Percentiles rank a stretch among this genome's conserved stretches.
phyloP scores from a whole-genome alignment of 2,113 vertebrate species.

The Parus major region DNA sequence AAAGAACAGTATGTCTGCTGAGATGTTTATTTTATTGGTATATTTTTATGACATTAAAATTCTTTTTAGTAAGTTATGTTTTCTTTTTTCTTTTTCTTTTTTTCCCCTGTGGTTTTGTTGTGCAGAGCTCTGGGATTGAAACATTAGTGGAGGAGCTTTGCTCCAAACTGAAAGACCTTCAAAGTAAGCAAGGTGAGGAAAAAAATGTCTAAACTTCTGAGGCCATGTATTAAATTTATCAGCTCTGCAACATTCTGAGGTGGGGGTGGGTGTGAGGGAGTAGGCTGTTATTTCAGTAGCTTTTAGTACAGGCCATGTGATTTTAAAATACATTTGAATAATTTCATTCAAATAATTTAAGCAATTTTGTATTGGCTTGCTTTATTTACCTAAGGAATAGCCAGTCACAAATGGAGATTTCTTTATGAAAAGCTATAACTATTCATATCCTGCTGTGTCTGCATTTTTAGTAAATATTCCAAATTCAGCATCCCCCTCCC shows the following conservation, averaged over 20 bases:
- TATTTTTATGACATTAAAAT: background rate
- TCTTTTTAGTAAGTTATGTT: background rate
- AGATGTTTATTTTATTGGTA: background rate
- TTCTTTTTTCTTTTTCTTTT: background rate
- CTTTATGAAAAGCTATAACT: background rate
- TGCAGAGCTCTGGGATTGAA: conserved; percentile 96
- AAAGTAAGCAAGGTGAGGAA: conserved; percentile 92
- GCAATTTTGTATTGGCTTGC: background rate
- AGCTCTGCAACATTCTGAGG: background rate
- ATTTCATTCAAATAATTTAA: background rate
- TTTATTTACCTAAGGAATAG: background rate
- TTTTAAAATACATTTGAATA: background rate
- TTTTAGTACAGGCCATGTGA: background rate
- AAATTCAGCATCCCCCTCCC: background rate
- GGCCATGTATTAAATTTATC: background rate
- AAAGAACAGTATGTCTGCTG: background rate
- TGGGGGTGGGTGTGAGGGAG: background rate
- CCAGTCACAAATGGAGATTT: background rate
- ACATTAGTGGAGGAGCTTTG: conserved; percentile 98
- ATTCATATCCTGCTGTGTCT: background rate
- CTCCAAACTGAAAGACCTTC: conserved; percentile 96
- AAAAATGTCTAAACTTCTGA: background rate
- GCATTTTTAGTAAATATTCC: background rate
- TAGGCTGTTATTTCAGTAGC: background rate
- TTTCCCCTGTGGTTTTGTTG: background rate